phyloP scores from a whole-genome alignment of 2,797 vertebrate genomes.

The Myotis daubentonii region DNA sequence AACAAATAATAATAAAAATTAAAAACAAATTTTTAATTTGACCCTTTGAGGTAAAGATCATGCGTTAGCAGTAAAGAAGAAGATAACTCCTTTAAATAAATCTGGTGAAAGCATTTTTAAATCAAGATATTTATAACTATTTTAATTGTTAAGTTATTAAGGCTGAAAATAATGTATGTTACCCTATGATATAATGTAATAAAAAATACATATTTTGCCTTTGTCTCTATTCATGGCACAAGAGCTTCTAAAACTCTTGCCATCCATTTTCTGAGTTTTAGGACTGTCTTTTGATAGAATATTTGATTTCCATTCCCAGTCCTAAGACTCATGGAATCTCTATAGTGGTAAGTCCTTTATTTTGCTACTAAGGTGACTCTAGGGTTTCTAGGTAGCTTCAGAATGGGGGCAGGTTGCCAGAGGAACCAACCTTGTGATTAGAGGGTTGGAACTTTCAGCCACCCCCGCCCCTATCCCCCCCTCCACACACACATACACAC shows the following conservation, averaged over 20 bases:
- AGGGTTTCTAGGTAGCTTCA: background rate
- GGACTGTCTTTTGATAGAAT: background rate
- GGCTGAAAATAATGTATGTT: background rate
- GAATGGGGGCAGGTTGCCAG: background rate
- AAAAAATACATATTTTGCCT: background rate
- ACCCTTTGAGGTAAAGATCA: background rate
- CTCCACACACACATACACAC: too few relatives aligned
- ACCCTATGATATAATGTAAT: background rate
- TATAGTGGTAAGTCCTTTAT: background rate
- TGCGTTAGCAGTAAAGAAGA: background rate
- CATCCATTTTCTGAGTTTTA: background rate
- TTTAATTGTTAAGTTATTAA: background rate
- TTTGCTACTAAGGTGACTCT: background rate
- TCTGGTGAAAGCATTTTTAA: background rate
- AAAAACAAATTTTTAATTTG: background rate
- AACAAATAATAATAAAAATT: too few relatives aligned
- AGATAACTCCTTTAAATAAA: background rate
- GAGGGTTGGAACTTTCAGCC: background rate
- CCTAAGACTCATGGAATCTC: background rate
- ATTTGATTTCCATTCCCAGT: background rate
- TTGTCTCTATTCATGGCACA: background rate
- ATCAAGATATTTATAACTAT: background rate
- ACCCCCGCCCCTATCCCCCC: accelerated
- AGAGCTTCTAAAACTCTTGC: background rate
- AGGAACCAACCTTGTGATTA: background rate